Evolutionary conservation across 2,888 invertebrate genomes (phyloP).

Genomic region (Pterobdella sp.): DNA sequence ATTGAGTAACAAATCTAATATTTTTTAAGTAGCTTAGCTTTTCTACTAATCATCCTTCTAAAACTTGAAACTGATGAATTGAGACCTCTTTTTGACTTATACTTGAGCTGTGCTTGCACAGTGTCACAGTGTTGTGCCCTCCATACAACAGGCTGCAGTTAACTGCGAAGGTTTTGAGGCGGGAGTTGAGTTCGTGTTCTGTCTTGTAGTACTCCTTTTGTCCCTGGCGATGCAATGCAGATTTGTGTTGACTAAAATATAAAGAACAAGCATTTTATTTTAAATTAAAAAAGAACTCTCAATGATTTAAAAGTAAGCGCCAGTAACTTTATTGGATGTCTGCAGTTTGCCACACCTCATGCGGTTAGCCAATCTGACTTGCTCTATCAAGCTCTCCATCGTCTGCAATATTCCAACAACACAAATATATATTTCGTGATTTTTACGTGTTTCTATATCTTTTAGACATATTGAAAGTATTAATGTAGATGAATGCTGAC

Average conservation of each 20-base stretch:
- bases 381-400: constrained; percentile 40
- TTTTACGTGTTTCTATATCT: too few species aligned
- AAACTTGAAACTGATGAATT: too few species aligned
- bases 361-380: constrained; percentile 37
- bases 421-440: too few species aligned
- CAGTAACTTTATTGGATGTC: constrained; percentile 35
- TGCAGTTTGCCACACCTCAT: constrained; percentile 36
- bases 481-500: neutral
- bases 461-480: neutral
- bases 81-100: constrained; percentile 47
- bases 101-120: constrained; percentile 47
- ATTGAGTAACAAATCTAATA: too few species aligned
- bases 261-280: neutral
- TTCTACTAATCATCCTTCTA: too few species aligned
- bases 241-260: too few species aligned
- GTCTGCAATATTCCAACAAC: constrained; percentile 31
- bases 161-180: constrained; percentile 47
- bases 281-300: too few species aligned
- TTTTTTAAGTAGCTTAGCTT: too few species aligned
- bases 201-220: constrained; percentile 46
- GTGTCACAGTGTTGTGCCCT: constrained; percentile 51
- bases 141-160: constrained; percentile 49
- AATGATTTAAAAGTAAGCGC: too few species aligned
- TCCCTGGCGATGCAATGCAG: constrained; percentile 32
- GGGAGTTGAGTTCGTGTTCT: constrained; percentile 49